Evolutionary conservation across 2,113 vertebrate species (phyloP).

Genomic region (Brienomyrus longianalis): DNA sequence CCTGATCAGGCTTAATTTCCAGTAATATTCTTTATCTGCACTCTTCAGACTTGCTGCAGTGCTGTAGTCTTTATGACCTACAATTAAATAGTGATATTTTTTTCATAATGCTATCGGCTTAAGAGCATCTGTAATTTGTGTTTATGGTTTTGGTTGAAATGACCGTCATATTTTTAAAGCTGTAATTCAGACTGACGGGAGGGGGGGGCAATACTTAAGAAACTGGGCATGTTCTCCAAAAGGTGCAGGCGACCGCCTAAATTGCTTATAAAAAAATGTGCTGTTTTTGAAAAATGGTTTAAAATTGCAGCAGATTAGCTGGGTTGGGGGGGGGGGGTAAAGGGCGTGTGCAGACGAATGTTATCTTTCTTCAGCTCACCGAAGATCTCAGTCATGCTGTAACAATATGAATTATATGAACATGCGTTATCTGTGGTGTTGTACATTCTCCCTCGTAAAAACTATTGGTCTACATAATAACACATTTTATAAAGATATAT

Average conservation of each 20-base stretch:
- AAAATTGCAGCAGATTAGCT: background rate
- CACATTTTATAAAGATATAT: background rate
- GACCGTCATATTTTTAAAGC: background rate
- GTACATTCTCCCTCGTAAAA: background rate
- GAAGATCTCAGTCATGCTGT: background rate
- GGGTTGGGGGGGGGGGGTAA: background rate
- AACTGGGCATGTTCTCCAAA: background rate
- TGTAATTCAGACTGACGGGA: background rate
- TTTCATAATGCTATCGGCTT: background rate
- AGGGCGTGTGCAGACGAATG: background rate
- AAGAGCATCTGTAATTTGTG: background rate
- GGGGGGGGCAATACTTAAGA: background rate
- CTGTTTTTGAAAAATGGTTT: background rate
- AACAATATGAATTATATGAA: background rate
- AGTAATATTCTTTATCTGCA: background rate
- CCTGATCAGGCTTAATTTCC: background rate
- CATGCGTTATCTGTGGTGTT: background rate
- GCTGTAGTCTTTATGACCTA: background rate
- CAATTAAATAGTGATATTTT: background rate
- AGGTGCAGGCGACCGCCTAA: background rate
- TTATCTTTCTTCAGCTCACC: background rate
- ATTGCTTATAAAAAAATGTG: background rate
- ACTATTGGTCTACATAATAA: background rate
- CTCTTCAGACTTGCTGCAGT: background rate
- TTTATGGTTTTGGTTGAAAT: background rate